Evolutionary conservation across 2,888 invertebrate species (phyloP), one percentile per base, ranked within the genome.

Genomic region (Plebejus argus): DNA sequence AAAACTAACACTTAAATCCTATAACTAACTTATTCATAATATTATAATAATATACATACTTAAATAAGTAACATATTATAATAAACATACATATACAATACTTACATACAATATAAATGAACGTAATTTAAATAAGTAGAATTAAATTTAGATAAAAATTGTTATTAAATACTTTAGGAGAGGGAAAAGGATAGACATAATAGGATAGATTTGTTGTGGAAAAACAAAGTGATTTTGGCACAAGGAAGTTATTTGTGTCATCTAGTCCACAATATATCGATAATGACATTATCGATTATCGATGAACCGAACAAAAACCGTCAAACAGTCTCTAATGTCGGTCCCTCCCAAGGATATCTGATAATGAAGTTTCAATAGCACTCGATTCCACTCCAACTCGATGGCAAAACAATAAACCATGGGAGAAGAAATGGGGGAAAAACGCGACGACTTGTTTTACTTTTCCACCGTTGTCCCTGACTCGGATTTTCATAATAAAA

Each of bases 321-420:
- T 28, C 28, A 66, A 66, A 66, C 28, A 79, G 77, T 79, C 45
- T 76, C 76, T 77, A 75, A 77, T 33, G 74, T 70, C 78, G 78
- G 79, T 78, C 74, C 72, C 76, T 77, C 78, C 79, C 78, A 78
- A 70, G 80, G 79, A 78, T 79, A 79, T 77, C 80, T 80, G 80
- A 81, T 82, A 82, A 82, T 81, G 81, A 82, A 81, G 81, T 79
- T 79, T 87, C 84, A 83, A 91, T 87, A 87, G 83, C 83, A 80
- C 91, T 91, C 83, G 84, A 88, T 85, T 83, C 81, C 83, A 81
- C 85, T 83, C 81, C 82, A 83, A 81, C 83, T 87, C 86, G 82
- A 82, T 90, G 90, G 88, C 85, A 86, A 88, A 89, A 91, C 90
- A 91, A 88, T 86, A 85, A 77, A 61, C 80, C 78, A 74, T 76